Evolutionary conservation across 2,797 vertebrate genomes (phyloP).

Genomic region (Numenius phaeopus): DNA sequence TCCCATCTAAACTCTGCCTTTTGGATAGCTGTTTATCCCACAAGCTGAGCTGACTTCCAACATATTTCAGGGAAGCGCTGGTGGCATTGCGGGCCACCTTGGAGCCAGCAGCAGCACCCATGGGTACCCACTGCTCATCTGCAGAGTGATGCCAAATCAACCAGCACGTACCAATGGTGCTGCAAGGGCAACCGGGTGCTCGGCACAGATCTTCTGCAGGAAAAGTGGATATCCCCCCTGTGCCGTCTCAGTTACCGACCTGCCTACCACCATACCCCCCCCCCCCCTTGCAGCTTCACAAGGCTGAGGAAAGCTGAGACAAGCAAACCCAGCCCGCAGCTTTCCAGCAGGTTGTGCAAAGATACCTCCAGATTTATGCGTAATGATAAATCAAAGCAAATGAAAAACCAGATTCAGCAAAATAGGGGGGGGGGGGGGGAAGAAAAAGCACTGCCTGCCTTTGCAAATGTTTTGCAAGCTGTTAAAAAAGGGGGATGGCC

Average conservation of each 20-base stretch:
- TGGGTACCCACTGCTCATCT: not conserved
- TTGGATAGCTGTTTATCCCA: not conserved
- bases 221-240: not conserved
- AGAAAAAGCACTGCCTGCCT: not conserved
- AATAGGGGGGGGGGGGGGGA: not conserved
- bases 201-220: not conserved
- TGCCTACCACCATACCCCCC: no score
- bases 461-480: slow-evolving; percentile 5
- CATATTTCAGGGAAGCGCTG: not conserved
- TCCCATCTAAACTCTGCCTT: not conserved
- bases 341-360: not conserved
- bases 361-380: slow-evolving; percentile 3
- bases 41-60: not conserved
- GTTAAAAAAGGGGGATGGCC: not conserved
- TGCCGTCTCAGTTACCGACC: not conserved
- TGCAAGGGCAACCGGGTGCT: not conserved
- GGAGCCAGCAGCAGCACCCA: not conserved
- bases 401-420: slow-evolving; percentile 24
- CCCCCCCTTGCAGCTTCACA: not conserved
- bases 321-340: not conserved
- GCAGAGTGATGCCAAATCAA: not conserved
- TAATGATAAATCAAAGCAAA: slow-evolving; percentile 26
- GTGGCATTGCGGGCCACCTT: fast-evolving
- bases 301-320: not conserved
- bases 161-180: fast-evolving